Conservation (phyloP, 2,797 vertebrate species). For the Miichthys miiuy region DNA sequence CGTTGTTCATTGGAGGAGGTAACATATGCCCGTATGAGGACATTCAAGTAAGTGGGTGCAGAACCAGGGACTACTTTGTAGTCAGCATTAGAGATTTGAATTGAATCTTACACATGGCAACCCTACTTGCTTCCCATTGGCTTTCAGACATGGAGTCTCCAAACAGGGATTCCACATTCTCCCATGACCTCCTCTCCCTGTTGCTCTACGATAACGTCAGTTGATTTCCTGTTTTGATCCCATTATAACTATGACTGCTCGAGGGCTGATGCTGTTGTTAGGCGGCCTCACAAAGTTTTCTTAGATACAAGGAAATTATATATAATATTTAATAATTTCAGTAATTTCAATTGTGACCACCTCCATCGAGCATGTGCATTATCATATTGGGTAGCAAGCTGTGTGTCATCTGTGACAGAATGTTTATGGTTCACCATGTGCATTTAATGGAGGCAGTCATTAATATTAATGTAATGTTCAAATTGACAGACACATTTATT, state of each 20-base stretch:
- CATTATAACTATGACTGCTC: not conserved
- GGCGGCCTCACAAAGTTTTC: not conserved
- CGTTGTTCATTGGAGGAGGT: no score
- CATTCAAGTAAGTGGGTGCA: no score
- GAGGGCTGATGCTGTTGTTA: not conserved
- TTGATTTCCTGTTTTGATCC: not conserved
- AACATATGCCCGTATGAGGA: no score
- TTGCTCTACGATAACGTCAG: not conserved
- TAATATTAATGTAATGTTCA: conserved; percentile 32
- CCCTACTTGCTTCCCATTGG: no score
- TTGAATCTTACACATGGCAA: no score
- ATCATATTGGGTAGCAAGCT: not conserved
- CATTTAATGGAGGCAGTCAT: conserved; percentile 22
- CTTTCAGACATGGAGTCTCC: no score
- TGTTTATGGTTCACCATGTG: conserved; percentile 12
- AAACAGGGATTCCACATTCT: no score
- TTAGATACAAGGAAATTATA: not conserved
- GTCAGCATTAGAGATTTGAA: no score
- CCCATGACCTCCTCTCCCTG: not conserved
- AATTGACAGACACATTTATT: conserved; percentile 24
- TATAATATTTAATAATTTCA: no score
- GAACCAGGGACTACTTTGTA: no score
- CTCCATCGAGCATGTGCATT: not conserved
- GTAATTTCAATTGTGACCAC: conserved; percentile 9
- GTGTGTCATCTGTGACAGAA: conserved; percentile 2